Percentiles rank a stretch among this genome's conserved stretches.
Conservation (phyloP, 2,113 vertebrate genomes). For the Spea multiplicata region DNA sequence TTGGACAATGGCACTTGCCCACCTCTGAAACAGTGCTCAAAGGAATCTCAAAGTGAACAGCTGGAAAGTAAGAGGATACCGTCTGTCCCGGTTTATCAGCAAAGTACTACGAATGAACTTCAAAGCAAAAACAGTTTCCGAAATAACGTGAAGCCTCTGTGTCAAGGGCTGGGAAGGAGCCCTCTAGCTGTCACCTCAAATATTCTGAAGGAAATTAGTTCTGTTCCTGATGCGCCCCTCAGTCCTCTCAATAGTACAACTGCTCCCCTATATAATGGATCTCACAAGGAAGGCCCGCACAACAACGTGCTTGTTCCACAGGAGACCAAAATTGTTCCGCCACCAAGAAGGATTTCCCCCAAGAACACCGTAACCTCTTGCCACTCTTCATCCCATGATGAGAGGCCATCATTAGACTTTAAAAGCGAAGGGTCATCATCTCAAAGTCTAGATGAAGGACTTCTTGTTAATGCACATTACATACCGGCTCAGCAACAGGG, state of each 20-base stretch:
- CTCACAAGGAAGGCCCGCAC: constrained; percentile 64
- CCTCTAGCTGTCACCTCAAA: constrained; percentile 42
- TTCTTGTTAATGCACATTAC: constrained; percentile 68
- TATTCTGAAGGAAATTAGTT: constrained; percentile 59
- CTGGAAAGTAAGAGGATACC: constrained; percentile 62
- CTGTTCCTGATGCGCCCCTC: constrained; percentile 21
- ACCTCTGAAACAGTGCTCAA: constrained; percentile 64
- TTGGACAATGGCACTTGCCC: constrained; percentile 64
- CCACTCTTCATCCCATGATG: constrained; percentile 32
- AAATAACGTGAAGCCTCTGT: constrained; percentile 50
- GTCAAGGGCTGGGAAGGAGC: constrained; percentile 50
- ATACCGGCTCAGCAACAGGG: constrained; percentile 65
- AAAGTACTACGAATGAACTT: constrained; percentile 40
- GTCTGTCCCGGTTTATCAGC: constrained; percentile 20
- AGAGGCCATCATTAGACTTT: constrained; percentile 64
- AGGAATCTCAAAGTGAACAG: constrained; percentile 66
- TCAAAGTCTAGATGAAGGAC: constrained; percentile 74
- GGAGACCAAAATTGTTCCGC: constrained; percentile 62
- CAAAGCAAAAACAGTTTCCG: constrained; percentile 62
- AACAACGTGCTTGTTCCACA: constrained; percentile 39
- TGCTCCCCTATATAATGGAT: constrained; percentile 33
- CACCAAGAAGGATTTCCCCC: constrained; percentile 58
- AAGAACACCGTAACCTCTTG: constrained; percentile 53
- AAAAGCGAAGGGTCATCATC: constrained; percentile 76
- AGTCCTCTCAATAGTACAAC: neutral